These are phyloP conservation scores for Calyptomena viridis DNA, from an alignment of 2,113 vertebrate species.

Conservation along the genomic window DNA sequence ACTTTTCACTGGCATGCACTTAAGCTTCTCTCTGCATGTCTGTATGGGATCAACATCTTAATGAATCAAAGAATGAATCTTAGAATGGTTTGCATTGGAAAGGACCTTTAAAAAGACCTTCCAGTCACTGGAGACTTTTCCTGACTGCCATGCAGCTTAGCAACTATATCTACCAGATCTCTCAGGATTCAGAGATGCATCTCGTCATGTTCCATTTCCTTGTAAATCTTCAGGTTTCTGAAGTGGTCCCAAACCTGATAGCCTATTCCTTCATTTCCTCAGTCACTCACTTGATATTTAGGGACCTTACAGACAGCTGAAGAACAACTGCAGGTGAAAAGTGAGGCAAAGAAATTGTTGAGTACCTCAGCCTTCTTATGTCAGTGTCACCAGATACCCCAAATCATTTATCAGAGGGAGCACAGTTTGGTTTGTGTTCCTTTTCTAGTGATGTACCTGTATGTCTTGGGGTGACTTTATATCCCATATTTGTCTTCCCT, in stretches of 20 bases:
- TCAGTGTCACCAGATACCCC: neutral
- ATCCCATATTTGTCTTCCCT: too few species aligned
- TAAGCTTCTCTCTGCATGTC: neutral
- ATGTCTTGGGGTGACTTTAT: too few species aligned
- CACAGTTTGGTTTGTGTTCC: neutral
- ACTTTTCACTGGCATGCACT: neutral
- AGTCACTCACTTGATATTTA: neutral
- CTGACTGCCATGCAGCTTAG: neutral
- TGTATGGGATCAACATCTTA: neutral
- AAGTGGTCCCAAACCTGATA: neutral
- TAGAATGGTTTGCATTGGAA: neutral
- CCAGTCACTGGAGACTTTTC: neutral
- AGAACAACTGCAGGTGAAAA: neutral
- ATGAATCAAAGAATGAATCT: neutral
- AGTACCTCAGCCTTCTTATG: neutral
- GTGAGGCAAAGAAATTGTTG: neutral
- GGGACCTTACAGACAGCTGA: neutral
- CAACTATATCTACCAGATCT: neutral
- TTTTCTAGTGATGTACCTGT: neutral
- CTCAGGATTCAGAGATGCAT: neutral
- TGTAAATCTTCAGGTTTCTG: neutral
- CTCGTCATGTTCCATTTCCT: fast-evolving
- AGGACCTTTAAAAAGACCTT: neutral
- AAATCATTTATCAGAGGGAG: neutral
- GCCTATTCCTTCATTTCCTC: neutral